Evolutionary conservation across 2,888 invertebrate species (phyloP).

Genomic region (Ophraella communa): DNA sequence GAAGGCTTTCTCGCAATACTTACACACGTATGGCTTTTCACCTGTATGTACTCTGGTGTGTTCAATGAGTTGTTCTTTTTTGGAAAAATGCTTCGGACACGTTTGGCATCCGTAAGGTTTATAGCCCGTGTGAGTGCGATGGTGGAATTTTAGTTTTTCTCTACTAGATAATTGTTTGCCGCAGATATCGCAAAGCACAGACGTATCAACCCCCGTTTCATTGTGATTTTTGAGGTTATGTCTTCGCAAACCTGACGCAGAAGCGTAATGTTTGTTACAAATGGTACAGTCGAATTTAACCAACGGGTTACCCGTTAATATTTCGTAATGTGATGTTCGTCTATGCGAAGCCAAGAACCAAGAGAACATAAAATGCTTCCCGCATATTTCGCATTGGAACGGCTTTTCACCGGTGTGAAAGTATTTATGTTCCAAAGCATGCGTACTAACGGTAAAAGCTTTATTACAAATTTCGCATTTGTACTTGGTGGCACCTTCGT

Average conservation of each 20-base stretch:
- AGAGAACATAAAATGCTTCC: conserved; percentile 61
- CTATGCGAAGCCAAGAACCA: conserved; percentile 63
- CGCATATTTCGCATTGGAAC: conserved; percentile 64
- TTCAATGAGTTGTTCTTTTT: conserved; percentile 57
- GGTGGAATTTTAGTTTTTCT: conserved; percentile 55
- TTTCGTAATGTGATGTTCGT: conserved; percentile 61
- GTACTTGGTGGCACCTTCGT: conserved; percentile 59
- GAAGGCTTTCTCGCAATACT: conserved; percentile 52
- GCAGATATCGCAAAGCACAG: conserved; percentile 57
- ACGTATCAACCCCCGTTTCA: conserved; percentile 59
- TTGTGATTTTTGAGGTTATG: conserved; percentile 57
- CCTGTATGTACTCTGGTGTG: conserved; percentile 51
- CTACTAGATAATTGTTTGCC: conserved; percentile 55
- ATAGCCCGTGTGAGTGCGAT: conserved; percentile 56
- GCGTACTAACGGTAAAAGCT: conserved; percentile 52
- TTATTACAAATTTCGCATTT: conserved; percentile 54
- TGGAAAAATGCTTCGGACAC: conserved; percentile 63
- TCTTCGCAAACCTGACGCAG: conserved; percentile 54
- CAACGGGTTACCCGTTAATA: conserved; percentile 52
- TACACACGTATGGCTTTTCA: conserved; percentile 57
- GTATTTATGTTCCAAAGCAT: conserved; percentile 52
- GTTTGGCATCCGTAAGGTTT: conserved; percentile 59
- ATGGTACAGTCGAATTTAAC: conserved; percentile 60
- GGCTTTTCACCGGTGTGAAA: conserved; percentile 58
- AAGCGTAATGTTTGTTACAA: conserved; percentile 60